phyloP scores from a whole-genome alignment of 2,113 vertebrate genomes.

The Corydoras sp. region DNA sequence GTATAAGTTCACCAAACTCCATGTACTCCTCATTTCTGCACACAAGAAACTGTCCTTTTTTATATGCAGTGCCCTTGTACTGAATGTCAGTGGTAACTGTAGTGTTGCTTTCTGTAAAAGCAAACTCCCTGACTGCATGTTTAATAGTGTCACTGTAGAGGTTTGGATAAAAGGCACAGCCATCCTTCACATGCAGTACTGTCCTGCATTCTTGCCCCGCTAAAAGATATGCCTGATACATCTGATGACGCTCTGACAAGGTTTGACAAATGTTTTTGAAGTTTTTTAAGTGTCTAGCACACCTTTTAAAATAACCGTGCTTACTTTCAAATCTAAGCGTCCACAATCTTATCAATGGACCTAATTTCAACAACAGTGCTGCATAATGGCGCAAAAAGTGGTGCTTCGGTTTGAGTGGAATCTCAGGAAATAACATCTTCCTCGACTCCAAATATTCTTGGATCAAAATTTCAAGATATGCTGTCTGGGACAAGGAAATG shows the following conservation, averaged over 20 bases:
- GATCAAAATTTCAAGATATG: slow-evolving; percentile 32
- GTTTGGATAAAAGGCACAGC: background rate
- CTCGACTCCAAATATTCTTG: slow-evolving; percentile 40
- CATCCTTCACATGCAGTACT: too few species aligned
- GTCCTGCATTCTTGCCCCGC: slow-evolving; percentile 5
- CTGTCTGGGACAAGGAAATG: slow-evolving; percentile 24
- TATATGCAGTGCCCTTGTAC: too few species aligned
- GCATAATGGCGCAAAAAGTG: slow-evolving; percentile 37
- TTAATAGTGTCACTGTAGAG: slow-evolving; percentile 40
- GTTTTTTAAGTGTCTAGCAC: slow-evolving; percentile 37
- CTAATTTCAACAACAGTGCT: slow-evolving; percentile 40
- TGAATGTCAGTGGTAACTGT: too few species aligned
- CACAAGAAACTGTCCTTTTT: too few species aligned
- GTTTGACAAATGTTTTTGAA: slow-evolving; percentile 43
- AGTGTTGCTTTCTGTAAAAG: too few species aligned
- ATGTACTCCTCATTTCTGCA: too few species aligned
- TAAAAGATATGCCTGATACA: slow-evolving; percentile 29
- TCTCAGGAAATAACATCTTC: slow-evolving; percentile 25
- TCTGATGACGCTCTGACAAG: slow-evolving; percentile 29
- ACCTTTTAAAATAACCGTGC: slow-evolving; percentile 2
- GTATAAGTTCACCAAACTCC: too few species aligned
- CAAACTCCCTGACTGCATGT: too few species aligned
- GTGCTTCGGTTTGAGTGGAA: slow-evolving; percentile 31
- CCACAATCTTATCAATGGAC: slow-evolving; percentile 42
- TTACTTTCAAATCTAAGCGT: background rate